phyloP scores from a whole-genome alignment of 2,113 vertebrate species.

The Vulpes lagopus region DNA sequence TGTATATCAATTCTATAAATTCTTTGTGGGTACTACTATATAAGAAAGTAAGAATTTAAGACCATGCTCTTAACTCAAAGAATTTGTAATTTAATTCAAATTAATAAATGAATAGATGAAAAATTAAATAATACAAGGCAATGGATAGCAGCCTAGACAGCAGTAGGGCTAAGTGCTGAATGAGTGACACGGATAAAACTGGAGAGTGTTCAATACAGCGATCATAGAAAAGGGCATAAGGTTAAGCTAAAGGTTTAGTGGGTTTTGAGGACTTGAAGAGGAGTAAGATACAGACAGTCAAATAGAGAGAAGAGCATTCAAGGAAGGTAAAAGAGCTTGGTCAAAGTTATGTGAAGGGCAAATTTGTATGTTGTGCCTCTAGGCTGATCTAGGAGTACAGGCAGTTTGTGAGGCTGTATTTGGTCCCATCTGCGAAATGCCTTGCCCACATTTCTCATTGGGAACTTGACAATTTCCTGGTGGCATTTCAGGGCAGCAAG shows the following conservation, averaged over 20 bases:
- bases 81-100: slow-evolving; percentile 19
- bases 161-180: not conserved
- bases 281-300: fast-evolving
- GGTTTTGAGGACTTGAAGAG: not conserved
- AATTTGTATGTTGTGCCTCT: not conserved
- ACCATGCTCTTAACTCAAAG: not conserved
- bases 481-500: not conserved
- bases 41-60: not conserved
- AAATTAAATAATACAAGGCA: not conserved
- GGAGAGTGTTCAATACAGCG: not conserved
- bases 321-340: not conserved
- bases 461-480: not conserved
- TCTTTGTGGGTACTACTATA: not conserved
- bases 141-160: not conserved
- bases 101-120: not conserved
- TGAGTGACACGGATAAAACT: not conserved
- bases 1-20: not conserved
- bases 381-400: not conserved
- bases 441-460: not conserved
- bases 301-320: not conserved
- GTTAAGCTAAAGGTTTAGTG: slow-evolving; percentile 1
- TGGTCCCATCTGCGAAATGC: not conserved
- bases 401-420: not conserved
- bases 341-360: fast-evolving
- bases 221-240: not conserved